Evolutionary conservation across 2,113 vertebrate species (phyloP).

Genomic region (Prinia subflava): DNA sequence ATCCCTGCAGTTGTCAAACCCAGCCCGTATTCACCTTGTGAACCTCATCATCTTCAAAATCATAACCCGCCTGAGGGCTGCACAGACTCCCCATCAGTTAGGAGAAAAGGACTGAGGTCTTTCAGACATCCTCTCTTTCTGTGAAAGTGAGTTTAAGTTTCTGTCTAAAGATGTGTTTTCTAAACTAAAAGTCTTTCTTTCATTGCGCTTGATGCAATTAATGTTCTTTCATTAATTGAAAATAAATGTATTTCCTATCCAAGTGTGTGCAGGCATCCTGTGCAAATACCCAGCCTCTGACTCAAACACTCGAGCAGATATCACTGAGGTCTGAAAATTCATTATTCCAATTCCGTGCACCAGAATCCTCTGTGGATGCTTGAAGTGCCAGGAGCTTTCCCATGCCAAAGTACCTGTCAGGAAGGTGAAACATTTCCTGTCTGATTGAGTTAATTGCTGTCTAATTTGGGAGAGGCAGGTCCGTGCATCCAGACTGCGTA

Average conservation of each 20-base stretch:
- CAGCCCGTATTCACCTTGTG: not conserved
- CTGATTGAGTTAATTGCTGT: not conserved
- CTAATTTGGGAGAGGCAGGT: not conserved
- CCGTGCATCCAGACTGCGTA: not conserved
- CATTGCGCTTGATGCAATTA: not conserved
- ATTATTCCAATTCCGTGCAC: not conserved
- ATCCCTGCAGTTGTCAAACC: not conserved
- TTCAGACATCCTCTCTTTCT: not conserved
- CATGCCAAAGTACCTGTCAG: not conserved
- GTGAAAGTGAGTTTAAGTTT: not conserved
- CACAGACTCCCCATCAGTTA: not conserved
- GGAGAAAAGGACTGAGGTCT: not conserved
- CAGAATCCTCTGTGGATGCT: not conserved
- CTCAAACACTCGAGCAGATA: not conserved
- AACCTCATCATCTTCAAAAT: not conserved
- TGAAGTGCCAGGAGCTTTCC: not conserved
- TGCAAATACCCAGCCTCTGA: not conserved
- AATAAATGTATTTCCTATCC: not conserved
- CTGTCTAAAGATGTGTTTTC: not conserved
- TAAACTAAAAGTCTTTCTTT: not conserved
- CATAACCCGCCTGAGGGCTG: accelerated
- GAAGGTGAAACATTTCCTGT: not conserved
- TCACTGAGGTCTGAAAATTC: not conserved
- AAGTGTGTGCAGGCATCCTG: not conserved
- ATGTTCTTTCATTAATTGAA: not conserved